A percentile compares a stretch with the other conserved stretches of the same genome.
Evolutionary conservation across 1,140 invertebrate species (phyloP).

Genomic region (Drosophila miranda): DNA sequence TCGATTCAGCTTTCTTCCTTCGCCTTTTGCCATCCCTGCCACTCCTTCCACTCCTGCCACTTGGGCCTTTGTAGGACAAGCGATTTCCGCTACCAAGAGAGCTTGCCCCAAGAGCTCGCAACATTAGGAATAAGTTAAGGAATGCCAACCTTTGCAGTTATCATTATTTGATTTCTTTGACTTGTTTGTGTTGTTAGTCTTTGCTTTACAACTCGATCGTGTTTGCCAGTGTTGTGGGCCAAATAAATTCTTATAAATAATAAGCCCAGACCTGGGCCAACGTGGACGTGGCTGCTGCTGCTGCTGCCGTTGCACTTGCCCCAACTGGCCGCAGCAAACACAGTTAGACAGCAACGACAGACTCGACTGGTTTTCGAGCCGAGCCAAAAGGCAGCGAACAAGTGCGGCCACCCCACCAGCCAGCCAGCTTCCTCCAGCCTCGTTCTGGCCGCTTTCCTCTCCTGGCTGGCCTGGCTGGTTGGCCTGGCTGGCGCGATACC

Average conservation of each 20-base stretch:
- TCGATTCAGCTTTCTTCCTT: not conserved
- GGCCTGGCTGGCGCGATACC: conserved; percentile 35
- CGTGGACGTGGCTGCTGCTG: conserved; percentile 45
- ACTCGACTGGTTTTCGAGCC: conserved; percentile 69
- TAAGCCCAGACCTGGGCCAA: conserved; percentile 67
- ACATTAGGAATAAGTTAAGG: conserved; percentile 46
- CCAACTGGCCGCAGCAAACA: conserved; percentile 64
- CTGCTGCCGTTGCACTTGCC: conserved; percentile 47
- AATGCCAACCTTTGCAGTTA: conserved; percentile 53
- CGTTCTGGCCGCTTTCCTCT: conserved; percentile 30
- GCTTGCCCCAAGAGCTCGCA: conserved; percentile 8
- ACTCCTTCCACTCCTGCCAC: conserved; percentile 7
- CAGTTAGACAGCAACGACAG: conserved; percentile 65
- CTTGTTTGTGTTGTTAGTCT: conserved; percentile 28
- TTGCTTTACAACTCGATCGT: conserved; percentile 66
- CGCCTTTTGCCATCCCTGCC: not conserved
- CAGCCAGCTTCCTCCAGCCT: conserved; percentile 67
- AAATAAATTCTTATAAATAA: conserved; percentile 74
- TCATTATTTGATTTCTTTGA: conserved; percentile 69
- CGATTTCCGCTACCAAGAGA: conserved; percentile 63
- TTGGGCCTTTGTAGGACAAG: conserved; percentile 57
- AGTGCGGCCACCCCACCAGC: conserved; percentile 51
- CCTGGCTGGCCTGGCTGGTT: conserved; percentile 2
- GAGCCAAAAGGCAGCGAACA: conserved; percentile 31
- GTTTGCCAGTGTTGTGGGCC: conserved; percentile 67